phyloP scores from a whole-genome alignment of 2,113 vertebrate species.

The Pseudolaguvia tuberculata region DNA sequence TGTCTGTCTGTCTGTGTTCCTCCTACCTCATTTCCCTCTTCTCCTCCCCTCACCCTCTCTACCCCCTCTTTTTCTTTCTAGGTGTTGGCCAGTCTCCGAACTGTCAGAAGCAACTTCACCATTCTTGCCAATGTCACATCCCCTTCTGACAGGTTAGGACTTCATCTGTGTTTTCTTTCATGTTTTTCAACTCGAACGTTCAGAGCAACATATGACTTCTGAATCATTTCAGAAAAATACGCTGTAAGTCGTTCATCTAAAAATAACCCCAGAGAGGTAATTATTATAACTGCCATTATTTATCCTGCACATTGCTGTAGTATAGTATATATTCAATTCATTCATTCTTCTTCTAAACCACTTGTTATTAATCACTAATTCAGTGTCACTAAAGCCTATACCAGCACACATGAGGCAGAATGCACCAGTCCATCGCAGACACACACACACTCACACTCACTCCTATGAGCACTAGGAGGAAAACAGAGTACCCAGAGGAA shows the following conservation, averaged over 20 bases:
- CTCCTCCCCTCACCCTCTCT: background rate
- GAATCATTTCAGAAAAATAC: background rate
- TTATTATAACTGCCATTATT: background rate
- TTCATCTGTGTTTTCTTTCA: slow-evolving; percentile 40
- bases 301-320: too few relatives aligned
- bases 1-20: too few relatives aligned
- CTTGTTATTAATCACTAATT: too few relatives aligned
- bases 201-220: background rate
- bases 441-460: too few relatives aligned
- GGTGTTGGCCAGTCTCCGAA: slow-evolving; percentile 91
- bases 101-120: slow-evolving; percentile 91
- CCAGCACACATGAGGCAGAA: too few relatives aligned
- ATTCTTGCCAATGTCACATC: slow-evolving; percentile 88
- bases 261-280: background rate
- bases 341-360: too few relatives aligned
- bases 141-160: slow-evolving; percentile 86
- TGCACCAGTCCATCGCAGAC: too few relatives aligned
- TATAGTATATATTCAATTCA: too few relatives aligned
- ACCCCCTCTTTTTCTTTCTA: slow-evolving; percentile 54
- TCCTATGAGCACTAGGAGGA: too few relatives aligned
- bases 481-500: too few relatives aligned
- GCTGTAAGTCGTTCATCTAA: background rate
- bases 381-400: too few relatives aligned
- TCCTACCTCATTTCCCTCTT: background rate
- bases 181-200: background rate